Evolutionary conservation across 2,888 invertebrate genomes (phyloP).

Genomic region (Caradrina kadenii): DNA sequence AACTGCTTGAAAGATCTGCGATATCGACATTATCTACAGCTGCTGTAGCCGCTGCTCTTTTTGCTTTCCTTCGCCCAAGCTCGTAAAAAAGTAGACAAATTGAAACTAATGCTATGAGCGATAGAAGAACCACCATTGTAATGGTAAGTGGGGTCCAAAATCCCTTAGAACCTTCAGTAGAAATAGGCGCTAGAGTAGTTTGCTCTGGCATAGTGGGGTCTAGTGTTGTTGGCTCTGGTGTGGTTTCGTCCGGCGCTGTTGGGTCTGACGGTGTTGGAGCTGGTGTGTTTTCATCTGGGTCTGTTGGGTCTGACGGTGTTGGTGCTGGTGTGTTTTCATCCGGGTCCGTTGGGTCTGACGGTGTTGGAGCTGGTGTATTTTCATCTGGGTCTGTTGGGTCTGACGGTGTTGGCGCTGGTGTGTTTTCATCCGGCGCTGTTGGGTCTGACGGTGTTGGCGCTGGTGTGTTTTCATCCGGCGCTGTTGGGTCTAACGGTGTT

Average conservation of each 20-base stretch:
- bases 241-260: not conserved
- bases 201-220: not conserved
- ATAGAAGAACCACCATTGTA: slow-evolving; percentile 54
- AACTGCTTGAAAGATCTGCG: slow-evolving; percentile 37
- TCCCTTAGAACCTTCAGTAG: slow-evolving; percentile 1
- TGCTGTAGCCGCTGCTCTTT: slow-evolving; percentile 11
- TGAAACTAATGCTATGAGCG: slow-evolving; percentile 47
- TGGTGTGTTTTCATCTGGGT: not conserved
- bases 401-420: no score
- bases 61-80: slow-evolving; percentile 55
- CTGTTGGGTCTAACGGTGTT: no score
- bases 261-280: not conserved
- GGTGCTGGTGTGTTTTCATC: no score
- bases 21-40: slow-evolving; percentile 22
- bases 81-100: slow-evolving; percentile 59
- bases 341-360: not conserved
- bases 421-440: no score
- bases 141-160: slow-evolving; percentile 67
- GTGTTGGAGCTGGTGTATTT: not conserved
- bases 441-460: no score
- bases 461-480: no score
- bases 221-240: not conserved
- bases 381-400: not conserved
- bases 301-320: not conserved
- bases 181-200: slow-evolving; percentile 4